phyloP scores from a whole-genome alignment of 2,888 invertebrate species.

The Meteorus colon region DNA sequence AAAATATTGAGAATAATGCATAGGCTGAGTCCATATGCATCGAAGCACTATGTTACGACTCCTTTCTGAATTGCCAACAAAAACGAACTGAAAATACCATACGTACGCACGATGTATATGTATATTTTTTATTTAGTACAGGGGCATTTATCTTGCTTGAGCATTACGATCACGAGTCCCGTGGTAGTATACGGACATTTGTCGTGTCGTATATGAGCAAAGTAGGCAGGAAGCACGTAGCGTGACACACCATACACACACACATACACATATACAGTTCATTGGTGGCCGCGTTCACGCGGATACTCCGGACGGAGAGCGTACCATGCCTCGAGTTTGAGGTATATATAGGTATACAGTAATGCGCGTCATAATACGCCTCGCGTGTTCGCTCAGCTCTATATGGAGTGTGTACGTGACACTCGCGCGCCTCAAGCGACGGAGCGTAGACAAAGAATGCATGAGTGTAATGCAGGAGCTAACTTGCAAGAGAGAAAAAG shows the following conservation, averaged over 20 bases:
- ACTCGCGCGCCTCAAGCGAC: conserved; percentile 35
- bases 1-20: no score
- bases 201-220: conserved; percentile 33
- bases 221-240: conserved; percentile 71
- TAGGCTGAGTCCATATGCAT: no score
- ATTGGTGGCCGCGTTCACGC: conserved; percentile 31
- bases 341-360: conserved; percentile 18
- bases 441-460: conserved; percentile 28
- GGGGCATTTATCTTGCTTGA: conserved; percentile 62
- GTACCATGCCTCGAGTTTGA: conserved; percentile 19
- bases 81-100: neutral
- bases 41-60: no score
- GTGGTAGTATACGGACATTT: conserved; percentile 45
- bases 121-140: conserved; percentile 29
- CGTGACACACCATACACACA: conserved; percentile 62
- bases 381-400: conserved; percentile 25
- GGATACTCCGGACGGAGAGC: conserved; percentile 13
- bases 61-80: neutral
- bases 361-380: conserved; percentile 34
- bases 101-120: conserved; percentile 13
- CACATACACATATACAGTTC: conserved; percentile 39
- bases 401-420: conserved; percentile 32
- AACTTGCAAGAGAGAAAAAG: conserved; percentile 17
- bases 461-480: neutral
- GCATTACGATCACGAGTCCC: conserved; percentile 71